A percentile compares a stretch with the other conserved stretches of the same genome.
These are phyloP conservation scores for Cariama cristata DNA, from an alignment of 2,113 vertebrate genomes.

Conservation along the genomic window DNA sequence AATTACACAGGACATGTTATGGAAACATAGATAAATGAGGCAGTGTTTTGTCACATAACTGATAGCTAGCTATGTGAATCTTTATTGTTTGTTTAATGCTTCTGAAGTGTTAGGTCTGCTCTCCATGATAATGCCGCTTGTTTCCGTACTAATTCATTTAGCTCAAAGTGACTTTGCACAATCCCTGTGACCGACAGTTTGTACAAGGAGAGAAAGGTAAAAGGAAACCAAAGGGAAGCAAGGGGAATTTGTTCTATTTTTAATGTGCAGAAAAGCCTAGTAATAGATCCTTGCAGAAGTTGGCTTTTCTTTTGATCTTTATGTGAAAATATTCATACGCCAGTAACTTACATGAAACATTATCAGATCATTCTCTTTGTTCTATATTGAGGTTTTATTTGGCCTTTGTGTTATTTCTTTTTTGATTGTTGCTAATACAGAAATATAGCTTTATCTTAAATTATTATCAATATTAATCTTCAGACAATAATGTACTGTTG, in stretches of 20 bases:
- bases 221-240: background rate
- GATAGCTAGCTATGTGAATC: background rate
- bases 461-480: background rate
- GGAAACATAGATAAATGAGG: background rate
- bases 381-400: background rate
- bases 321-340: background rate
- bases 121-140: background rate
- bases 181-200: background rate
- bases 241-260: background rate
- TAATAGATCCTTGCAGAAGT: background rate
- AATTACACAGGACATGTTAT: background rate
- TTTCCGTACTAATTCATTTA: background rate
- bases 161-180: background rate
- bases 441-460: background rate
- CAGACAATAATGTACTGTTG: background rate
- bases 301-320: background rate
- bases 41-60: background rate
- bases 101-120: rapidly evolving
- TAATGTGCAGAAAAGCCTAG: background rate
- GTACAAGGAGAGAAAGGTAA: background rate
- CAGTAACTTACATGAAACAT: background rate
- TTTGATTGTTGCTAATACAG: background rate
- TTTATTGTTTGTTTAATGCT: background rate
- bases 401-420: background rate
- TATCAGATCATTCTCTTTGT: background rate